Evolutionary conservation across 2,888 invertebrate genomes (phyloP), one percentile per base, ranked within the genome.

Genomic region (Orthosia cruda): DNA sequence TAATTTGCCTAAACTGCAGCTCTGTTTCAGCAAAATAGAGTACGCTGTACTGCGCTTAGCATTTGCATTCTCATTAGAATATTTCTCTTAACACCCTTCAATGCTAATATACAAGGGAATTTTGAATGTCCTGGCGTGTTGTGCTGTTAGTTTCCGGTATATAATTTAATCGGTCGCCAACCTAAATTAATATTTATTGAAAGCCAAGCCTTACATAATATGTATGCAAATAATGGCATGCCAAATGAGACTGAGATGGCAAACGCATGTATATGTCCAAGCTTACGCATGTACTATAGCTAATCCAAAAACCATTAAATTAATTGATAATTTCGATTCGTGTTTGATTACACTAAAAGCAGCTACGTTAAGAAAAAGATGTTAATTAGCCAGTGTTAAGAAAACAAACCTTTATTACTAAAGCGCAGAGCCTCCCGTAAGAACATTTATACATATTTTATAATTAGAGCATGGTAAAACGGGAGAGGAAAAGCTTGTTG

Each of bases 61-160:
- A 92, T 92, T 92, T 92, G 90, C 91, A 90, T 92, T 85, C 89
- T 89, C 90, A 91, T 92, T 92, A 90, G 87, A 91, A 91, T 92
- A 91, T 88, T 89, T 87, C 88, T 89, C 86, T 89, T 87, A 87
- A 87, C 89, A 88, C 83, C 78, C 85, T 83, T 81, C 78, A 81
- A 76, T 54, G 59, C 57, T 80, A 84, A 80, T 76, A 71, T 67
- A 74, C 75, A 70, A 70, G 62, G 77, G 74, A 57, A 73, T 74
- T 74, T 72, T 52, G 54, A 57, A 87, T 79, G 71, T 68, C 50
- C 45, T 47, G 15, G 20, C n/a, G 57, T 63, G 55, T 65, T 68
- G 59, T 45, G 64, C 40, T 61, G n/a, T n/a, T n/a, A n/a, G n/a
- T n/a, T n/a, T n/a, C n/a, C n/a, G 23, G 59, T 74, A 74, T 63